These are phyloP conservation scores for Halcyon smyrnensis DNA, from an alignment of 2,797 vertebrate species.

Conservation along the genomic window DNA sequence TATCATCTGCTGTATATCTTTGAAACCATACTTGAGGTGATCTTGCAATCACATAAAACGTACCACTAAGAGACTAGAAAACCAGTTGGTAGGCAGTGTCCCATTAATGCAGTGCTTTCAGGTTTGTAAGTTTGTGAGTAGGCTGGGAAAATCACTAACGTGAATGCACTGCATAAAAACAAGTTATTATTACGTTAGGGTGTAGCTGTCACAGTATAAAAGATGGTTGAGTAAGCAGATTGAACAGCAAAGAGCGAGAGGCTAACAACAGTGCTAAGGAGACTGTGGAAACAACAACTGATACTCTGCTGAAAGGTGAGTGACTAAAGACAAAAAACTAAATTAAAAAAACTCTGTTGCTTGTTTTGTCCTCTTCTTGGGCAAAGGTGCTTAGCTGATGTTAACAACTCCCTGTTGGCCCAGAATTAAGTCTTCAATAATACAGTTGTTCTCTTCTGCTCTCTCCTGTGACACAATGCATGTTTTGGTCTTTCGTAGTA, in stretches of 20 bases:
- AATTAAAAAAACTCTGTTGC: background rate
- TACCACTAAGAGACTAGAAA: background rate
- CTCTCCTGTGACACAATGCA: background rate
- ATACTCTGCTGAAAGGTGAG: constrained; percentile 35
- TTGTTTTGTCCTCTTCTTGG: background rate
- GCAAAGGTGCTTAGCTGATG: background rate
- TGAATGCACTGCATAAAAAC: background rate
- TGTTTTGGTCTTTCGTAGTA: background rate
- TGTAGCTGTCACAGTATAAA: constrained; percentile 57
- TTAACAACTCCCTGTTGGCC: background rate
- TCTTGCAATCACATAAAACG: background rate
- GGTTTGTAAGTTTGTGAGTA: background rate
- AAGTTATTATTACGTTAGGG: constrained; percentile 34
- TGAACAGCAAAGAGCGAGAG: background rate
- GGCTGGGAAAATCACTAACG: constrained; percentile 38
- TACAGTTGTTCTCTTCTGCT: background rate
- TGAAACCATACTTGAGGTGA: background rate
- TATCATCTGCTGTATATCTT: background rate
- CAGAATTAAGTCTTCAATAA: background rate
- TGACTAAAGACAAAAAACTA: background rate
- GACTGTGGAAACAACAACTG: background rate
- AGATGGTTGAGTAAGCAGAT: constrained; percentile 46
- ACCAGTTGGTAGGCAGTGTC: background rate
- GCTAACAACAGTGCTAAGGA: background rate
- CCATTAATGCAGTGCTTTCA: background rate